Evolutionary conservation across 64 coral and sea anemone species (phyloP).

Genomic region (Cladopsammia gracilis): DNA sequence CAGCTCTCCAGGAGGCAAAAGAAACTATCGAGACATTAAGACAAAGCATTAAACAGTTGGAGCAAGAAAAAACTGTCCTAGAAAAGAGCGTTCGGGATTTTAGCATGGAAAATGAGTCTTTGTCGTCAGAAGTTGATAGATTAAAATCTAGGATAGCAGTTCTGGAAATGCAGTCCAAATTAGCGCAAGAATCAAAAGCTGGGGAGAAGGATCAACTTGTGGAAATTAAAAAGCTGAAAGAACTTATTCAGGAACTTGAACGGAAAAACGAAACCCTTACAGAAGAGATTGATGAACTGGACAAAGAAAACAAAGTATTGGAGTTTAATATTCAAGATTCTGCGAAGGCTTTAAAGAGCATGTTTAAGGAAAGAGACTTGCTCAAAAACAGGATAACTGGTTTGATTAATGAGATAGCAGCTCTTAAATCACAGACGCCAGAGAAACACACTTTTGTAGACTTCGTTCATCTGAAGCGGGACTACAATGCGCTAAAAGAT

Average conservation of each 20-base stretch:
- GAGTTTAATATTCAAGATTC: conserved; percentile 87
- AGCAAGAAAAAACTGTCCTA: conserved; percentile 51
- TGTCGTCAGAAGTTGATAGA: conserved; percentile 58
- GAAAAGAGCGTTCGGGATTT: conserved; percentile 52
- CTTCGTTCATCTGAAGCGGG: conserved; percentile 87
- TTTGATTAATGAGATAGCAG: conserved; percentile 77
- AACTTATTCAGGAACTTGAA: conserved; percentile 23
- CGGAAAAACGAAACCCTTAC: conserved; percentile 35
- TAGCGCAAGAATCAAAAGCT: conserved; percentile 7
- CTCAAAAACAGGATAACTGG: conserved; percentile 84
- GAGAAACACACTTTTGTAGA: conserved; percentile 73
- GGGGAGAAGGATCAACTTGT: conserved; percentile 18
- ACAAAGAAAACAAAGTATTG: conserved; percentile 53
- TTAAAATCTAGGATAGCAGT: conserved; percentile 61
- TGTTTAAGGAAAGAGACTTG: conserved; percentile 93
- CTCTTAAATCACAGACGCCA: conserved; percentile 58
- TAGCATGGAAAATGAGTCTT: conserved; percentile 65
- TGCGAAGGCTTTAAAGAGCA: conserved; percentile 68
- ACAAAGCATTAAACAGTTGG: conserved; percentile 54
- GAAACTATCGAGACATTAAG: conserved; percentile 33
- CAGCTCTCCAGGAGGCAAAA: conserved; percentile 56
- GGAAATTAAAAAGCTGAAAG: conserved; percentile 20
- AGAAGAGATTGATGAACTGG: conserved; percentile 43
- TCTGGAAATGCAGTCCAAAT: conserved; percentile 65
- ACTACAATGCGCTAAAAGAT: conserved; percentile 60